Evolutionary conservation across 2,888 invertebrate genomes (phyloP).

Genomic region (Ctenicera cuprea): DNA sequence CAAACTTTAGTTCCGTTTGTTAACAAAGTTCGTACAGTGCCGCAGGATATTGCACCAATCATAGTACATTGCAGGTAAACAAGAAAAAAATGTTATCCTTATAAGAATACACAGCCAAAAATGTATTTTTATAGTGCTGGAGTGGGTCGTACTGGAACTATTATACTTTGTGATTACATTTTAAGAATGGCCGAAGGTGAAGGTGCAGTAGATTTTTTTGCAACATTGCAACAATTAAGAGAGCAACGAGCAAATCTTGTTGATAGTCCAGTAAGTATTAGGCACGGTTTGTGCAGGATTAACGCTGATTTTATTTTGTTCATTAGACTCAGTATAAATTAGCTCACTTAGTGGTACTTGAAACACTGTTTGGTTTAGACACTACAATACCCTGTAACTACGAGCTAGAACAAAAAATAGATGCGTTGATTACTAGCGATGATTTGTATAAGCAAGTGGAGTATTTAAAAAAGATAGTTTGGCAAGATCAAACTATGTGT

Average conservation of each 20-base stretch:
- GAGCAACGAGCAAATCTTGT: conserved; percentile 67
- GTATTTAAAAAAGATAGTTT: conserved; percentile 62
- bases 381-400: conserved; percentile 67
- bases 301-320: not conserved
- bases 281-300: not conserved
- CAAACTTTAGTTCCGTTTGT: conserved; percentile 49
- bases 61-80: conserved; percentile 74
- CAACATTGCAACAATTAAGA: conserved; percentile 62
- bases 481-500: conserved; percentile 71
- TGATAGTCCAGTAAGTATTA: conserved; percentile 62
- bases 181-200: conserved; percentile 71
- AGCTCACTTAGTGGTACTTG: conserved; percentile 70
- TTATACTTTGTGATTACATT: conserved; percentile 20
- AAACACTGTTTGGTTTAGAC: conserved; percentile 68
- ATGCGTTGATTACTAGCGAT: conserved; percentile 67
- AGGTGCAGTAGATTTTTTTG: conserved; percentile 64
- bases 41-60: conserved; percentile 67
- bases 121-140: conserved; percentile 24
- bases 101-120: too few relatives aligned
- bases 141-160: conserved; percentile 20
- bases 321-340: conserved; percentile 69
- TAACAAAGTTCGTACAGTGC: conserved; percentile 67
- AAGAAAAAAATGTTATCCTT: not conserved
- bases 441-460: conserved; percentile 50
- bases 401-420: conserved; percentile 59